phyloP scores from a whole-genome alignment of 2,888 invertebrate genomes.

The Ochropacha duplaris region DNA sequence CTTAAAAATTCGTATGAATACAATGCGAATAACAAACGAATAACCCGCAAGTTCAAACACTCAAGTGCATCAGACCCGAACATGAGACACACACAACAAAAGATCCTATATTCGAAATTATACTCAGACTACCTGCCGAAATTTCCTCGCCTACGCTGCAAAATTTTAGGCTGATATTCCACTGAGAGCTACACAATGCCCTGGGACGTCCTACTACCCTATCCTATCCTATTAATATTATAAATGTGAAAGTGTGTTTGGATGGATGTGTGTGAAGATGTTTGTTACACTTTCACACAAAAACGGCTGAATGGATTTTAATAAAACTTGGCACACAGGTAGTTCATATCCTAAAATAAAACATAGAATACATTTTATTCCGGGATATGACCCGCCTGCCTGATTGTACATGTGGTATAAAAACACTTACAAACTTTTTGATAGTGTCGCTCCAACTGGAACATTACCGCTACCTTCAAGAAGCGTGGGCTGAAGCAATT shows the following conservation, averaged over 20 bases:
- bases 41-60: conserved; percentile 26
- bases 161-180: conserved; percentile 17
- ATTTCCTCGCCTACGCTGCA: conserved; percentile 71
- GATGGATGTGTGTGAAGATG: too few species aligned
- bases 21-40: conserved; percentile 4
- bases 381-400: too few species aligned
- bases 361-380: too few species aligned
- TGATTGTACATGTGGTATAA: too few species aligned
- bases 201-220: neutral
- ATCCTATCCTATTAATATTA: neutral
- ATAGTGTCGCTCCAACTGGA: conserved; percentile 34
- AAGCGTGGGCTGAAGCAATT: conserved; percentile 76
- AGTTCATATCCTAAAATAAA: too few species aligned
- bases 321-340: too few species aligned
- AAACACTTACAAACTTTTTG: neutral
- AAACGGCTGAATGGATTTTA: too few species aligned
- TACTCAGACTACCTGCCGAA: conserved; percentile 70
- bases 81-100: conserved; percentile 51
- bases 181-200: conserved; percentile 27
- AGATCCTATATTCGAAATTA: conserved; percentile 54
- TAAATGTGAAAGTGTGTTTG: too few species aligned
- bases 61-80: conserved; percentile 43
- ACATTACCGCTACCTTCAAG: conserved; percentile 34
- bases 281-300: too few species aligned
- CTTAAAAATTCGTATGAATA: neutral